Percentiles rank a stretch among this genome's conserved stretches.
Conservation (phyloP, 2,888 invertebrate species). For the Leptothorax acervorum region DNA sequence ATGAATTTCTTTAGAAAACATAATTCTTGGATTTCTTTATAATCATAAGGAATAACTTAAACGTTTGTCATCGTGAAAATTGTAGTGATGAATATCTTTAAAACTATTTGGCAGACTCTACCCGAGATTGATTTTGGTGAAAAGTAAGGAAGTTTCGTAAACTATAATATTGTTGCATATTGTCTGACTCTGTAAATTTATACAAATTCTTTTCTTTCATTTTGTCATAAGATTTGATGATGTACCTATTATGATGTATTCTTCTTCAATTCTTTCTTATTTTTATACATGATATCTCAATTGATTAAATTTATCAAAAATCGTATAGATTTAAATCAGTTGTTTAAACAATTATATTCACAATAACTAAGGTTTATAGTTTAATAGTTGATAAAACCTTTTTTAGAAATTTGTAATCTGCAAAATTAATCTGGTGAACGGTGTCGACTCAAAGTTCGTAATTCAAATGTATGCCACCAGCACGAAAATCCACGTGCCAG, state of each 20-base stretch:
- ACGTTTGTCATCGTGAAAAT: constrained; percentile 5
- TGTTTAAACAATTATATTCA: not conserved
- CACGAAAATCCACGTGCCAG: constrained; percentile 29
- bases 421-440: constrained; percentile 1
- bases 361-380: not conserved
- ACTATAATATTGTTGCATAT: constrained; percentile 14
- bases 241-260: not conserved
- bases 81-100: constrained; percentile 4
- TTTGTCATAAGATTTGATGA: not conserved
- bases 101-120: constrained; percentile 34
- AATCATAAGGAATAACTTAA: not conserved
- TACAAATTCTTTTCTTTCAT: not conserved
- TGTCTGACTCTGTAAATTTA: not conserved
- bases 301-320: not conserved
- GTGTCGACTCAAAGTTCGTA: constrained; percentile 15
- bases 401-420: not conserved
- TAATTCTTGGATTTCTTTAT: not conserved
- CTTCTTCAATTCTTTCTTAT: not conserved
- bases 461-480: not conserved
- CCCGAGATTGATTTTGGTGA: not conserved
- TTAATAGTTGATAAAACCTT: not conserved
- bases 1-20: not conserved
- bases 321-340: not conserved
- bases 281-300: not conserved
- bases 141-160: constrained; percentile 14